Evolutionary conservation across 92 coral and sea anemone species (phyloP), one percentile per base, ranked within the genome.

Genomic region (Parazoanthus swiftii): DNA sequence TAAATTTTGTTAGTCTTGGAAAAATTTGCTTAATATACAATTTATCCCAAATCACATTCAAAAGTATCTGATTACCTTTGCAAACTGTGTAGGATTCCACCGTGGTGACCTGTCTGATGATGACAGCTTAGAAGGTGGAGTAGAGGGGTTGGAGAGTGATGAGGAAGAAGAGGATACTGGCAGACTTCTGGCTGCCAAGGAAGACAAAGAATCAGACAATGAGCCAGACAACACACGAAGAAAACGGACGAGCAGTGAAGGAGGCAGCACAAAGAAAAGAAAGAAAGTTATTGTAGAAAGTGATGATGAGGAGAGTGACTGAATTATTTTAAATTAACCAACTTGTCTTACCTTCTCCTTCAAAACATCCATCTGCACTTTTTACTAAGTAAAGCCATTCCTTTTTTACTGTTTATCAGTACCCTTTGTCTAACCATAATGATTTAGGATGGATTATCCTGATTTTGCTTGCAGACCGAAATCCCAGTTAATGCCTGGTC

Each of bases 221-320:
- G 92, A 89, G 36, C 29, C 78, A 10, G 85, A 85, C n/a, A 91
- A 76, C 5, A 85, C 92, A 75, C 85, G 94, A 76, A 80, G 90
- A 86, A 91, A 96, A 74, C 92, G 92, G 85, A 94, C 89, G 72
- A 88, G 89, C 81, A 90, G 89, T 50, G 96, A 94, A 71, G 97
- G 94, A 59, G 94, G 93, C 21, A 89, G 92, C 66, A 81, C 89
- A 56, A 91, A 90, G 54, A 97, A 94, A 74, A 96, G 96, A 88
- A 95, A 92, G 91, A 92, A 94, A 84, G 91, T 91, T 81, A 95
- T 97, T 85, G 96, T 92, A 51, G 99, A 97, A 80, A 97, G 98
- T 82, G 98, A 96, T 85, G 98, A 94, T 16, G 98, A 97, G 59
- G 99, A 97, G 54, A 97, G 99, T 90, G 99, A 97, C 84, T 95